Evolutionary conservation across 2,113 vertebrate genomes (phyloP), one percentile per base, ranked within the genome.

Genomic region (Zosterops hypoxanthus): DNA sequence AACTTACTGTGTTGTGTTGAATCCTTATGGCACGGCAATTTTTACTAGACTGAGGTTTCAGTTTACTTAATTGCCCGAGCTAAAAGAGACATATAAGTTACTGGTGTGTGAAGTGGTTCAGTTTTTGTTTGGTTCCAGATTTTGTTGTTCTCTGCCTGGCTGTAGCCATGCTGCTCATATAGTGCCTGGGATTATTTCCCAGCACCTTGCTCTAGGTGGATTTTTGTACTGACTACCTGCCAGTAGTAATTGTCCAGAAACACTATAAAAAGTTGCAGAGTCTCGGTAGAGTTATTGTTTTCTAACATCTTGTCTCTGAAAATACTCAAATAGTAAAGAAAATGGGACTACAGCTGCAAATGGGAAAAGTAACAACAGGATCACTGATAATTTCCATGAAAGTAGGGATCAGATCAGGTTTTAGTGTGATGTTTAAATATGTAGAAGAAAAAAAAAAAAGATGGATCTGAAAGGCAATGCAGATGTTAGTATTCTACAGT

Each of bases 201-300:
- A 81, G 63, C 56, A 88, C 59, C 41, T 73, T 75, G 44, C 56
- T 9, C 68, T 88, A 71, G 71, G 90, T 85, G 63, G 63, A 52
- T 95, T 91, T 95, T 86, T 91, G 44, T 76, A 50, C 87, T 59
- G 89, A 85, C 61, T 91, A 41, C 29, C 71, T 93, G 82, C 72
- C 88, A 75, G 68, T 55, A 80, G 31, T 60, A 86, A 75, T 86
- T 90, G 89, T 77, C 72, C 2, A 0, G n/a, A 57, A 72, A 52
- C 2, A 9, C 17, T 61, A 82, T 61, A 64, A 82, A 66, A 85
- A 94, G 80, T 95, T 93, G 29, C 65, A 50, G 36, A 33, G 39
- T 82, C 75, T 53, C 5, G 1, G 42, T 22, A 78, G 61, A 82
- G 47, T 82, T 81, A 71, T 8, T 73, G 34, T 50, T 83, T 88